Base-by-base conservation (phyloP, 2,797 vertebrate genomes). In the Notamacropus eugenii region DNA sequence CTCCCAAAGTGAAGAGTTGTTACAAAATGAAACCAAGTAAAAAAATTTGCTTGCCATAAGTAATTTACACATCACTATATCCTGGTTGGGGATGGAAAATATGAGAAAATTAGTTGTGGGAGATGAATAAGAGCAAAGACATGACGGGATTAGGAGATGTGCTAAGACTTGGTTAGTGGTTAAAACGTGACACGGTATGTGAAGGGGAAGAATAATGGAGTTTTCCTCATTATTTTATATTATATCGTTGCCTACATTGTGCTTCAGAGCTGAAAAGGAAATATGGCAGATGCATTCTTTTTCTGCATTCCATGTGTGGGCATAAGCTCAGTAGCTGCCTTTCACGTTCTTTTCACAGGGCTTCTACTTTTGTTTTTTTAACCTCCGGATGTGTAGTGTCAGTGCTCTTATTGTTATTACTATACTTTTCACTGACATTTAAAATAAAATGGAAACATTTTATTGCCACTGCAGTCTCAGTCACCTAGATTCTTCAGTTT, bases 391-490 rank as follows among this genome's bases (percentile, higher is more conserved):
- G 54, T 2, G 46, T 54, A 31, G 0, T 56, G 50, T 28, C 34
- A 52, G n/a, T 91, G 52, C 1, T 82, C 16, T 96, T 95, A 87
- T 92, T 96, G 14, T 95, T 96, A 58, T 54, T 59, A 56, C 31
- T 55, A 93, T 93, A 87, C 31, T 93, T 97, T 50, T 97, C 5
- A 87, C 2, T 92, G 46, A 57, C 82, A 91, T 94, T 95, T 94
- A 92, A 96, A 96, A 94, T 92, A 92, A 96, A 87, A 52, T 74
- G 94, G 95, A 34, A 74, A 67, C 10, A 56, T 95, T 95, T 92
- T 93, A 55, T 95, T 62, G 50, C 22, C 56, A 34, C 54, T 95
- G 50, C 24, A 57, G 9, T 24, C n/a, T 96, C 92, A 92, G 46
- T 87, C 74, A 87, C 9, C 40, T 24, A 50, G 40, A 40, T 95